Conservation (phyloP, 2,888 invertebrate genomes). For the Drosophila incognita region DNA sequence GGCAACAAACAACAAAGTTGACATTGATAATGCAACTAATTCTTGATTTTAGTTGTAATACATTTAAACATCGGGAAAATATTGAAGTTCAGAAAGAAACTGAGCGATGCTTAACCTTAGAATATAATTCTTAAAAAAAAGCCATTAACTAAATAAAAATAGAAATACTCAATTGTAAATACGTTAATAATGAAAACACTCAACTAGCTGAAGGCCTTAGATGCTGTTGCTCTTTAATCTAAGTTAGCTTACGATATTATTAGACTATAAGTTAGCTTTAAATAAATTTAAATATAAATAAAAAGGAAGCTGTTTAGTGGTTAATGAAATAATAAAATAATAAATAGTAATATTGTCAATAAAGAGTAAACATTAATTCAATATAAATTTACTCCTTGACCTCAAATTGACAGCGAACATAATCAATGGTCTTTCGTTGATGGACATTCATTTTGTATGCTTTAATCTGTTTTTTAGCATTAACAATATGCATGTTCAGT, state of each 20-base stretch:
- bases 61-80: not conserved
- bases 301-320: fast-evolving
- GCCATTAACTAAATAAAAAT: not conserved
- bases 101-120: not conserved
- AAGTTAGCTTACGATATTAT: no score
- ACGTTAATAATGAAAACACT: not conserved
- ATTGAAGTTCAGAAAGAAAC: not conserved
- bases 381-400: not conserved
- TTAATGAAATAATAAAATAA: not conserved
- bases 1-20: constrained; percentile 58
- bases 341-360: not conserved
- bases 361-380: not conserved
- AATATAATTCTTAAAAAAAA: not conserved
- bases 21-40: constrained; percentile 59
- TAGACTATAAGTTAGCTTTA: not conserved
- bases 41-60: not conserved
- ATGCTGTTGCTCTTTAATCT: not conserved
- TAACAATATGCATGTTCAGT: not conserved
- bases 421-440: not conserved
- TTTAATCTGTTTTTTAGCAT: not conserved
- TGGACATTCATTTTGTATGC: not conserved
- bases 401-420: not conserved
- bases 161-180: not conserved
- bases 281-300: not conserved
- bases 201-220: not conserved